Base-by-base conservation (phyloP, 1,140 invertebrate genomes). In the Calephelis nemesis region DNA sequence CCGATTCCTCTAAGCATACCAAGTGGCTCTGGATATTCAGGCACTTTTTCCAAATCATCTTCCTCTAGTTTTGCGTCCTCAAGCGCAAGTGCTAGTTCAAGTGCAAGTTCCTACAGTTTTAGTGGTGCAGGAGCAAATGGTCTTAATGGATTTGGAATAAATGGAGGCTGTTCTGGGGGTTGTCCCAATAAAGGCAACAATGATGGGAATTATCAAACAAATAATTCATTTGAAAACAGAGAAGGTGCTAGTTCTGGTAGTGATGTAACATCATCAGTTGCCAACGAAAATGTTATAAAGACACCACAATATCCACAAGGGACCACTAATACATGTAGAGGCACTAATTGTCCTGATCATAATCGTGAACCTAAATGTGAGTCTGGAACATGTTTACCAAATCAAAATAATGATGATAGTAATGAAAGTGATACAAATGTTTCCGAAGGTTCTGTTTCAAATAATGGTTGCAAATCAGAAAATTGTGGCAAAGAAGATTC, bases 1-100 rank as follows among this genome's bases (percentile, higher is more conserved):
- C 69, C 63, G 8, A 62, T 79, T 6, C 78, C 84, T 11, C 52
- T 83, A 2, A 70, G 65, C 63, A 75, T 84, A 62, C 82, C 85
- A 5, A 74, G 66, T 63, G 77, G 78, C 11, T 70, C 63, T n/a
- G 77, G 75, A 30, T 88, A 70, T 74, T 88, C 86, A 5, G 85
- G 86, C 50, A 84, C 79, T 69, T 88, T 79, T 49, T 85, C 86
- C 0, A 88, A 88, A 54, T 87, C 87, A 1, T 83, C 85, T 10
- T 81, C 88, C 10, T 85, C 88, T 19, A 91, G 86, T 69, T 85
- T 75, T 54, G 81, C 88, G 13, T 82, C 87, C 42, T 84, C 84
- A 7, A 88, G 88, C 75, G 78, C 88, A 13, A 88, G 87, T 71
- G 72, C 85, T 58, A 87, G 84, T 74, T 78, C 85, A 13, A 88